These are phyloP conservation scores for Platycheirus rosarum DNA, from an alignment of 2,888 invertebrate genomes.

Conservation along the genomic window DNA sequence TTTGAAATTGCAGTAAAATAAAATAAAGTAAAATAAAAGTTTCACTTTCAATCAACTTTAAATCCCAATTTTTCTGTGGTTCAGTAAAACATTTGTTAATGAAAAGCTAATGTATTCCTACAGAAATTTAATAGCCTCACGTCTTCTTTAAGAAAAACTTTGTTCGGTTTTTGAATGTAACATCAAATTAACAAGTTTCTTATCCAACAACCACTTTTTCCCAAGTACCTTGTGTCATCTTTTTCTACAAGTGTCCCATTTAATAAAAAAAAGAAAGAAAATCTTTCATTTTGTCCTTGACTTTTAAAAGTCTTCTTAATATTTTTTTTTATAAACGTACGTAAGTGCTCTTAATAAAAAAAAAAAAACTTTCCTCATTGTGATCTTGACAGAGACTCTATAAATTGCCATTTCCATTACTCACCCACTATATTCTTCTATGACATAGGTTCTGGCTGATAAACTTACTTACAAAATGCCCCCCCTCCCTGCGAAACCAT, in stretches of 20 bases:
- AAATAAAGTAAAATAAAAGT: no score
- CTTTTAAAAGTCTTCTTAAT: background rate
- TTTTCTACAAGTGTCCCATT: background rate
- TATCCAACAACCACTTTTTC: background rate
- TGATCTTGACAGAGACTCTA: slow-evolving; percentile 4
- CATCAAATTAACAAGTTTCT: background rate
- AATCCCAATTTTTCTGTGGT: no score
- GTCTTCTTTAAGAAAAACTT: no score
- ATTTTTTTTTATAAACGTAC: background rate
- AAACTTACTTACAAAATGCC: no score
- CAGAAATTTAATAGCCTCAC: no score
- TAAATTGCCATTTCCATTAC: background rate
- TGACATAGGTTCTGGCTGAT: background rate
- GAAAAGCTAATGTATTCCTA: no score
- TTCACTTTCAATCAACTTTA: no score
- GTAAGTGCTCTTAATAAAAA: background rate
- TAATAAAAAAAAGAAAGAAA: background rate
- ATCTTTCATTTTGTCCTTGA: background rate
- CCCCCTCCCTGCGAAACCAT: background rate
- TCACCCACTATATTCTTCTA: background rate
- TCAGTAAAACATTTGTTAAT: no score
- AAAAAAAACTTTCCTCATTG: background rate
- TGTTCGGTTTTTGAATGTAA: no score
- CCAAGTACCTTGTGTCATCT: background rate
- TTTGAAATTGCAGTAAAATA: no score